A percentile compares a stretch with the other conserved stretches of the same genome.
These are phyloP conservation scores for Papilio helenus DNA, from an alignment of 1,140 invertebrate genomes.

Conservation along the genomic window DNA sequence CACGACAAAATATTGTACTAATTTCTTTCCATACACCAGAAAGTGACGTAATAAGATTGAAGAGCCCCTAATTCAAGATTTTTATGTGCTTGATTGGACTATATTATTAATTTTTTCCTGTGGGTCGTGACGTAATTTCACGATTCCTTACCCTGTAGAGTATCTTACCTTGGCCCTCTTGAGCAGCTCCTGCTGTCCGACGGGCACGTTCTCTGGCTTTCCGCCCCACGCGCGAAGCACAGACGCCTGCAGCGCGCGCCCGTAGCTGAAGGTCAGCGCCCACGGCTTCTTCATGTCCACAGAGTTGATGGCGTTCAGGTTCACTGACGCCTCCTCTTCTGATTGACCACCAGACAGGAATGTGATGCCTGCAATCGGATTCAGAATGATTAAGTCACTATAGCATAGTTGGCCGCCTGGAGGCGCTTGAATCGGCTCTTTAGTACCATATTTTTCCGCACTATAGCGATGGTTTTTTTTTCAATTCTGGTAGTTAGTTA, in stretches of 20 bases:
- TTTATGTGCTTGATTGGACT: too few relatives aligned
- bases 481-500: too few relatives aligned
- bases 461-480: too few relatives aligned
- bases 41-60: too few relatives aligned
- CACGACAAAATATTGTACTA: too few relatives aligned
- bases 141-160: neutral
- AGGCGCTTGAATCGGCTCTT: too few relatives aligned
- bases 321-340: slow-evolving; percentile 96
- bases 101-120: neutral
- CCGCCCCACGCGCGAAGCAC: slow-evolving; percentile 96
- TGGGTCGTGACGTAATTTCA: neutral
- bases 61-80: too few relatives aligned
- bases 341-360: slow-evolving; percentile 98
- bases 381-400: neutral
- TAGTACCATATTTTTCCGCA: too few relatives aligned
- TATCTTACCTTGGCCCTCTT: slow-evolving; percentile 92
- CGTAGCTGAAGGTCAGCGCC: slow-evolving; percentile 97
- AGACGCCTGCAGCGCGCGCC: slow-evolving; percentile 93
- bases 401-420: neutral
- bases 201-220: slow-evolving; percentile 91
- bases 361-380: slow-evolving; percentile 85
- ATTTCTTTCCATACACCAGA: too few relatives aligned
- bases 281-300: slow-evolving; percentile 91
- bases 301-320: slow-evolving; percentile 97
- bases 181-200: slow-evolving; percentile 93